Conservation (phyloP, 2,113 vertebrate genomes). For the Austrofundulus limnaeus region DNA sequence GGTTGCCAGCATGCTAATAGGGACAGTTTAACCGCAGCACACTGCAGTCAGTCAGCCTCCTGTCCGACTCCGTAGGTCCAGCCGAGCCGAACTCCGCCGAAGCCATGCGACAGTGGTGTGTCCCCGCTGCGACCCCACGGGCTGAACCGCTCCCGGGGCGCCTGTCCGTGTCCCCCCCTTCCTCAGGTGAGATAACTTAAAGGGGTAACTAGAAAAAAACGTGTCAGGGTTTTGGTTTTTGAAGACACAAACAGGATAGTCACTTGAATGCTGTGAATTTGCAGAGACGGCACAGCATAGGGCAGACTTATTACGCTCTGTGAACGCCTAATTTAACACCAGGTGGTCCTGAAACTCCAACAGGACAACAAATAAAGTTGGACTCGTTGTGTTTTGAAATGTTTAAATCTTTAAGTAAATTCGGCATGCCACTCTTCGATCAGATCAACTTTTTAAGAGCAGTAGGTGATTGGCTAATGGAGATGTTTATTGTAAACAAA, state of each 20-base stretch:
- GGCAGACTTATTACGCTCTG: neutral
- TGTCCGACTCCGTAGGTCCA: slow-evolving; percentile 53
- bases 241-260: neutral
- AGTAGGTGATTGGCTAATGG: neutral
- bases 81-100: slow-evolving; percentile 63
- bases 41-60: slow-evolving; percentile 53
- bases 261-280: neutral
- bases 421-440: neutral
- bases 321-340: neutral
- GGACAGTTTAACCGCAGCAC: slow-evolving; percentile 40
- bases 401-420: neutral
- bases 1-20: slow-evolving; percentile 50
- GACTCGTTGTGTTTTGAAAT: neutral
- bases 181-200: slow-evolving; percentile 67
- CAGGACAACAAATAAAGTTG: neutral
- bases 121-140: slow-evolving; percentile 80
- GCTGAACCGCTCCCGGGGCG: slow-evolving; percentile 78
- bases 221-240: too few relatives aligned
- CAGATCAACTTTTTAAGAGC: neutral
- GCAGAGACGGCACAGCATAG: neutral
- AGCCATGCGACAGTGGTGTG: slow-evolving; percentile 84
- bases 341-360: neutral
- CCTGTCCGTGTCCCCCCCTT: slow-evolving; percentile 74
- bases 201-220: too few relatives aligned
- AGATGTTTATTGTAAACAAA: neutral